Percentiles rank a stretch among this genome's conserved stretches.
Evolutionary conservation across 2,113 vertebrate genomes (phyloP).

Genomic region (Neopipo cinnamomea): DNA sequence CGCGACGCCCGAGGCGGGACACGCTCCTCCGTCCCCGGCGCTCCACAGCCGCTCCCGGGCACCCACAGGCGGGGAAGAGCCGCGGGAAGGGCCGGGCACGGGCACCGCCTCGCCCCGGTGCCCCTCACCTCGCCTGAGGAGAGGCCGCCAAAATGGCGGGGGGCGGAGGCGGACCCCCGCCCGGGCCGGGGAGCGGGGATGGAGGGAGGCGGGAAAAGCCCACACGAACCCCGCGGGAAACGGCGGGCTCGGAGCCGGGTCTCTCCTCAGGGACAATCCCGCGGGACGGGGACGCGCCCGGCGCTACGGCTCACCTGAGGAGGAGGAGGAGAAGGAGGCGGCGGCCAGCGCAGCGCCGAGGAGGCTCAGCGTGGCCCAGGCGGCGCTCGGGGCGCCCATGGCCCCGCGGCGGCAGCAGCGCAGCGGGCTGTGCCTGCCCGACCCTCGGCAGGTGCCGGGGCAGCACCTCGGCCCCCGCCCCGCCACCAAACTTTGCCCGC

Average conservation of each 20-base stretch:
- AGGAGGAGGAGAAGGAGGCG: not conserved
- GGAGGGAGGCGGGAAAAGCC: not conserved
- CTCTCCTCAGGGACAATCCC: not conserved
- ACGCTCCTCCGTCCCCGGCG: not conserved
- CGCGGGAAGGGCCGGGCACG: not conserved
- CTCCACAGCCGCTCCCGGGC: not conserved
- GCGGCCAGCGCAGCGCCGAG: not conserved
- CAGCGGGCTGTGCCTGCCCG: not conserved
- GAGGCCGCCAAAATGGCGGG: conserved; percentile 49
- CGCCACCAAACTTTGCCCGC: conserved; percentile 2
- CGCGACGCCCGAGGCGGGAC: not conserved
- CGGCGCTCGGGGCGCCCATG: not conserved
- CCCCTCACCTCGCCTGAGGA: not conserved
- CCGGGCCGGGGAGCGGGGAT: not conserved
- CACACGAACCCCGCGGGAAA: rapidly evolving
- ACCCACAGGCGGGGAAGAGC: not conserved
- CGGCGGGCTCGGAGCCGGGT: not conserved
- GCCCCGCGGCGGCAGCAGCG: not conserved
- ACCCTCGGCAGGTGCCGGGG: not conserved
- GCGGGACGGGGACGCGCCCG: not conserved
- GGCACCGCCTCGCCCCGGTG: not conserved
- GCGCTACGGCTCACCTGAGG: conserved; percentile 6
- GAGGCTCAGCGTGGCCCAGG: not conserved
- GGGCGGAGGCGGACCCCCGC: not conserved
- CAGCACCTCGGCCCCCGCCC: not conserved